Base-by-base conservation (phyloP, 2,113 vertebrate species). In the Strix uralensis region DNA sequence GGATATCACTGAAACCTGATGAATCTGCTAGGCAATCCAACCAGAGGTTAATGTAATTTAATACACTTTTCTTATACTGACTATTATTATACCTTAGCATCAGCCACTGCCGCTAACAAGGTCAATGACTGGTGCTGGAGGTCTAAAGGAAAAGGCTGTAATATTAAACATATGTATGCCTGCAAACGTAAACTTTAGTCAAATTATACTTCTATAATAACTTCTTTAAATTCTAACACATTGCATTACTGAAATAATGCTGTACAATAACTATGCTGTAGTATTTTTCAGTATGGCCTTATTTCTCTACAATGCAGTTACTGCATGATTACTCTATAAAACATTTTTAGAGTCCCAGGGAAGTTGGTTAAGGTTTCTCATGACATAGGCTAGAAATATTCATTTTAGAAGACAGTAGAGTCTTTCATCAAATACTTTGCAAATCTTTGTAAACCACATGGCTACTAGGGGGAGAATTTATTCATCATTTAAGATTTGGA, bases 311-410 rank as follows among this genome's bases (percentile, higher is more conserved):
- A 91, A 88, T 51, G 87, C 78, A 95, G 78, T 94, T 83, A 95
- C 91, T 5, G 3, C 49, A 29, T 95, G 86, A 95, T 95, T 95
- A 91, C 92, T 77, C 91, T n/a, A 97, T 97, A 95, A 95, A 97
- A 85, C 79, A 97, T 88, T 92, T 95, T 96, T 95, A 95, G 89
- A 87, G 86, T 80, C 71, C 42, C 66, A 73, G 67, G 69, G 86
- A 94, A 96, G 84, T 94, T 94, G 86, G 78, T 91, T 88, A 91
- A 73, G 87, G 92, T 73, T 95, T 73, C 62, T 91, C 40, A 52
- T 40, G 74, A 74, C 46, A 71, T 2, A 85, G 62, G 58, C 42
- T 85, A 91, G 70, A 55, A 97, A 84, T 25, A 86, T 47, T 87
- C 38, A 58, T 79, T 95, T 95, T 51, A 82, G 73, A 82, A 90